Evolutionary conservation across 2,797 vertebrate species (phyloP), one percentile per base, ranked within the genome.

Genomic region (Naso thynnoides): DNA sequence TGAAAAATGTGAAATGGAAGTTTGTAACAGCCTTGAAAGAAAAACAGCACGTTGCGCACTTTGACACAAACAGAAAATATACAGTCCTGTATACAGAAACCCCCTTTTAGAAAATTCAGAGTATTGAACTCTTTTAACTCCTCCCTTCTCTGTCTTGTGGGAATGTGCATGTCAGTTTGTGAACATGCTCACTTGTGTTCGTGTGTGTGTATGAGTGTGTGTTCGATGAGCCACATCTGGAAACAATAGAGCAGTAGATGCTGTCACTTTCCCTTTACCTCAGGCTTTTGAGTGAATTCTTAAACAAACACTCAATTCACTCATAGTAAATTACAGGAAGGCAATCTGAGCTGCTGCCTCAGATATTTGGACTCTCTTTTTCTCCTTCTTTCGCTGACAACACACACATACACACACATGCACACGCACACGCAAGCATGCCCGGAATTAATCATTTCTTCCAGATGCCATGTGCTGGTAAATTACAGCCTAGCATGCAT

Each of bases 221-320:
- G 70, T 81, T 48, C 49, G 69, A 39, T 18, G 56, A 79, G 69
- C 73, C 70, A 91, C 92, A 94, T 93, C 92, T 93, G 93, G 93
- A 92, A 93, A 88, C 87, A 88, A 92, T 94, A 86, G 82, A 80
- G 83, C 42, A 19, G 87, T 82, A 70, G 85, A 92, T 90, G 88
- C 91, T 93, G 92, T 94, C 93, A 92, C 91, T 90, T 92, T 93
- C 83, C 71, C 82, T 90, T 85, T 89, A 86, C 85, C 85, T 92
- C 90, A 80, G 88, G 86, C 84, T 69, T 90, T 85, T 82, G 83
- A 92, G 76, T 73, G 68, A 81, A 76, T 81, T 87, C 88, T 93
- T 91, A 94, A 93, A 92, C 89, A 92, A 93, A 94, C 92, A 93
- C 79, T 92, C 87, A 92, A 86, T 91, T 91, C 90, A 88, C 87